Evolutionary conservation across 2,888 invertebrate species (phyloP), one percentile per base, ranked within the genome.

Genomic region (Amaurobius ferox): DNA sequence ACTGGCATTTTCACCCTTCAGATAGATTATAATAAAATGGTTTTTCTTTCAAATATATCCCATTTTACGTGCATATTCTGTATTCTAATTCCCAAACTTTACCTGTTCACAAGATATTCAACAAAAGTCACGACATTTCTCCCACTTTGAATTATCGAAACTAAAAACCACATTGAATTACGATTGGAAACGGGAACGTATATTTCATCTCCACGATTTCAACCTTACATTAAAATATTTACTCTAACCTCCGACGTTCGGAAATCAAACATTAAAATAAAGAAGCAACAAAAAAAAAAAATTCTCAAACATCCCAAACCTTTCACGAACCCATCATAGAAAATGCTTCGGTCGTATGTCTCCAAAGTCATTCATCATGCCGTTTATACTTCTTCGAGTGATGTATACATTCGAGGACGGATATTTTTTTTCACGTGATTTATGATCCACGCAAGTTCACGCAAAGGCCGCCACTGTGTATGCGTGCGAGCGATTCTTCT

Each of bases 351-450:
- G 66, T 30, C 19, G 66, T 30, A 66, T 32, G 35, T 66, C 35
- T 66, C 32, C 19, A 32, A n/a, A 32, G n/a, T 19, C 66, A 66
- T 66, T 66, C 66, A 66, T 66, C 66, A 66, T 66, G 2, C 35
- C 32, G 66, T 55, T 55, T 55, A 55, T 66, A 35, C 19, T 66
- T 35, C 66, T 30, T 16, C 30, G 11, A 66, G 66, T 35, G 66
- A 66, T 66, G 66, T 66, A 66, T 66, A 35, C 66, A 66, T 30
- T 32, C 66, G 66, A n/a, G 32, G 66, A 66, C 35, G 66, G 66
- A 66, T 66, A 19, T n/a, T 32, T 66, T 66, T 66, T 66, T n/a
- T 28, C n/a, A 19, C n/a, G 66, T 66, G 66, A 66, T 66, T 66
- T 35, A 66, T 66, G 66, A 28, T 28, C 66, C 32, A 32, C 66